Base-by-base conservation (phyloP, 2,113 vertebrate species). In the Pollimyrus isidori region DNA sequence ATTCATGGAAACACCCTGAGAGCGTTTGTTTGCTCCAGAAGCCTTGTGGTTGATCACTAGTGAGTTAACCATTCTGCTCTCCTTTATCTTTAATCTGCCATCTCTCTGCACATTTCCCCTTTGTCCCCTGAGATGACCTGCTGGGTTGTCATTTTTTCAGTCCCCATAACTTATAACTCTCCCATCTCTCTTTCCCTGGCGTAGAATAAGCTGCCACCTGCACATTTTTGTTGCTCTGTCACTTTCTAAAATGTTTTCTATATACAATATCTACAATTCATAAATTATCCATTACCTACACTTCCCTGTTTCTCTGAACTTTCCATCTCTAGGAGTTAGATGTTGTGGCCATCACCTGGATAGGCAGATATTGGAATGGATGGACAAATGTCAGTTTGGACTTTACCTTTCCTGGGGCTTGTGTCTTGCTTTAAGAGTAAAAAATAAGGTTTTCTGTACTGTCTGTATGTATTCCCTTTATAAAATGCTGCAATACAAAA, bases 81-180 rank as follows among this genome's bases (percentile, higher is more conserved):
- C 17, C 50, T 87, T 87, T 53, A 87, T 39, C 48, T 87, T 10
- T 87, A 56, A 39, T 58, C 49, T 87, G n/a, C 65, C 87, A 62
- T 30, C 19, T 42, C 30, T 87, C 53, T n/a, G 48, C 87, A 62
- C 56, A 10, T 88, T 49, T n/a, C 35, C 42, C 45, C 45, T 13
- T 58, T n/a, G 21, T 73, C n/a, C 23, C 87, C 87, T 69, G 62
- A 62, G 52, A n/a, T 87, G 13, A 65, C 45, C 53, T 62, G 58
- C 58, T 69, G 58, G 23, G 23, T 15, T 11, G n/a, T 21, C 42
- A 69, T 73, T 46, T 88, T n/a, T 69, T 49, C 42, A 49, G 46
- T 88, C 45, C 45, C 30, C 86, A 42, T 39, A 65, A 46, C 39
- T n/a, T 88, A 35, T n/a, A 50, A 39, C 45, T 49, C 58, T 73